Percentiles rank a stretch among this genome's conserved stretches.
phyloP scores from a whole-genome alignment of 1,140 invertebrate species.

The Scaptomyza pallida region DNA sequence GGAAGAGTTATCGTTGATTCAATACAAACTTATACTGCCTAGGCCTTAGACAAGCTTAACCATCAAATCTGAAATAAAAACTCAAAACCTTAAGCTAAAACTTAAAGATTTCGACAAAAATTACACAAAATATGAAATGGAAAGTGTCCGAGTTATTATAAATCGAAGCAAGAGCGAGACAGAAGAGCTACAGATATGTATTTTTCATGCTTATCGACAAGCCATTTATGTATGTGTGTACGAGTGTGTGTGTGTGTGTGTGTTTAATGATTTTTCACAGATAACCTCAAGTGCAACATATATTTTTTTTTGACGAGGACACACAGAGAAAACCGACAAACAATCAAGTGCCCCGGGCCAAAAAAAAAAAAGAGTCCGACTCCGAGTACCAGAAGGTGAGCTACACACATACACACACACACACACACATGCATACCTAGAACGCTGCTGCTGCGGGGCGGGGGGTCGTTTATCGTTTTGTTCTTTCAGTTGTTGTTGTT shows the following conservation, averaged over 20 bases:
- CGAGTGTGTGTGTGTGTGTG: conserved; percentile 10
- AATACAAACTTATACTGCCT: no score
- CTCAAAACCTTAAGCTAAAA: no score
- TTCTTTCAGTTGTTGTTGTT: conserved; percentile 1
- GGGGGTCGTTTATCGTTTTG: conserved; percentile 25
- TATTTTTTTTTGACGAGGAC: conserved; percentile 45
- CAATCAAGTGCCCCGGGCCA: conserved; percentile 41
- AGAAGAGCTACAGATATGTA: conserved; percentile 31
- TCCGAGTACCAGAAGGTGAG: background rate
- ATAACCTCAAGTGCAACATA: conserved; percentile 68
- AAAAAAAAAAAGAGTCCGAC: conserved; percentile 1
- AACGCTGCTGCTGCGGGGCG: conserved; percentile 18
- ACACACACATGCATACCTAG: no score
- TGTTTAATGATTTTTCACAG: conserved; percentile 62
- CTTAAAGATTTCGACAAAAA: no score
- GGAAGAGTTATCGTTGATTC: no score
- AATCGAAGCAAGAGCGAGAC: conserved; percentile 9
- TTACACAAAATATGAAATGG: background rate
- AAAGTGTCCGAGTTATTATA: no score
- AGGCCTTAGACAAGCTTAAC: no score
- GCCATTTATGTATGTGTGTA: background rate
- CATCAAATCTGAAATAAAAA: no score
- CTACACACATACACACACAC: background rate
- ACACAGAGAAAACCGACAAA: conserved; percentile 13
- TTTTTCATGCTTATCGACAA: conserved; percentile 51